Conservation (phyloP, 2,888 invertebrate genomes). For the Torymus texanus region DNA sequence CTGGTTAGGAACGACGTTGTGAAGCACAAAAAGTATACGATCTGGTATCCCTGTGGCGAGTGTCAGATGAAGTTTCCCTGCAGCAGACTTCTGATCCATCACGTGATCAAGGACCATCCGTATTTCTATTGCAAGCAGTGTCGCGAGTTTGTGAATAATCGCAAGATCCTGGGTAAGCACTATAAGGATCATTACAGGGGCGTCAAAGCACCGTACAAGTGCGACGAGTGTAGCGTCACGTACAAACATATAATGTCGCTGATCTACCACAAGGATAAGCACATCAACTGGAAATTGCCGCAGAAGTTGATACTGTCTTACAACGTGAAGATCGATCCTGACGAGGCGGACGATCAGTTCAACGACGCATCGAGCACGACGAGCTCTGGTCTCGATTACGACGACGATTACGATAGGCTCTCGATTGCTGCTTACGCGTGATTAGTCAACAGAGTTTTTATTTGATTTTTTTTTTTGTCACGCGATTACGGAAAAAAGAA, state of each 20-base stretch:
- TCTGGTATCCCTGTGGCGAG: slow-evolving; percentile 38
- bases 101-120: slow-evolving; percentile 38
- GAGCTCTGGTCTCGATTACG: background rate
- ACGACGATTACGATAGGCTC: slow-evolving; percentile 14
- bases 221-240: slow-evolving; percentile 51
- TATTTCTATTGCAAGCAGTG: slow-evolving; percentile 20
- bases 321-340: slow-evolving; percentile 17
- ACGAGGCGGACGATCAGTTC: slow-evolving; percentile 1
- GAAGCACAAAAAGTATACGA: background rate
- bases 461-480: too few species aligned
- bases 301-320: slow-evolving; percentile 13
- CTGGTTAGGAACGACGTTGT: too few species aligned
- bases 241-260: slow-evolving; percentile 16
- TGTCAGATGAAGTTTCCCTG: slow-evolving; percentile 21
- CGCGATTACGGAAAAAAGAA: background rate
- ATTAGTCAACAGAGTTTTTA: too few species aligned
- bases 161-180: slow-evolving; percentile 38
- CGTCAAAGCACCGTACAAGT: slow-evolving; percentile 37
- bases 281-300: slow-evolving; percentile 26
- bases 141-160: slow-evolving; percentile 22
- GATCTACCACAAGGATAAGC: slow-evolving; percentile 27
- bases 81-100: slow-evolving; percentile 10
- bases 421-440: background rate
- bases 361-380: slow-evolving; percentile 18
- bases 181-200: slow-evolving; percentile 40